These are phyloP conservation scores for Platycnemis pennipes DNA, from an alignment of 2,888 invertebrate genomes.

Conservation along the genomic window DNA sequence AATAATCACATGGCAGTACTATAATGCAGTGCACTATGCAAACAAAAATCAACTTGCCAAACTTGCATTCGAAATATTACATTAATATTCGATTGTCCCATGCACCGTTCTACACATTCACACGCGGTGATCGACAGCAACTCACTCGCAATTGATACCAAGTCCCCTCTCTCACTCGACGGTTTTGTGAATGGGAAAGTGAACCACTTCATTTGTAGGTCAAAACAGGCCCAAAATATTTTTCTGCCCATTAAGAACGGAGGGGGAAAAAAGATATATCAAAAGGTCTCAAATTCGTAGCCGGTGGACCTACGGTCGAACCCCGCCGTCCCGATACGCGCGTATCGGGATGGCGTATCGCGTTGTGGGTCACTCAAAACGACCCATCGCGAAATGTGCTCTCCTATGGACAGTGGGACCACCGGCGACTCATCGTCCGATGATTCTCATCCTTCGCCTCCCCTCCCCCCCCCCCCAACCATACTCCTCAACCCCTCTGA, in stretches of 20 bases:
- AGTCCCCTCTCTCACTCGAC: not conserved
- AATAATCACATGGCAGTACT: too few species aligned
- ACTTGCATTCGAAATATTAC: not conserved
- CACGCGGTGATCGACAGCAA: not conserved
- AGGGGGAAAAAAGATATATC: not conserved
- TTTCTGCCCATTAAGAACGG: not conserved
- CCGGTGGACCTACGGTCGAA: not conserved
- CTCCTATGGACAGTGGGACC: not conserved
- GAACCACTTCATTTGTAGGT: conserved; percentile 48
- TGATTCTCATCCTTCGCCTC: not conserved
- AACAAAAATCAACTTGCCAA: not conserved
- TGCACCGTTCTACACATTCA: not conserved
- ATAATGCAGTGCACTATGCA: too few species aligned
- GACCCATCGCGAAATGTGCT: not conserved
- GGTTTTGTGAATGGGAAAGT: conserved; percentile 50
- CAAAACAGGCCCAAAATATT: not conserved
- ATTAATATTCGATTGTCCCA: not conserved
- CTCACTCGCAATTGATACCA: not conserved
- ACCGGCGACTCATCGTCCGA: not conserved
- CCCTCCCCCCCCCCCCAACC: not conserved
- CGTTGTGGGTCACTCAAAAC: conserved; percentile 1
- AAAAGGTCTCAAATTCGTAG: not conserved
- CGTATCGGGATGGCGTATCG: not conserved
- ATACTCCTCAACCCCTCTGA: not conserved
- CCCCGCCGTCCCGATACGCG: not conserved